phyloP scores from a whole-genome alignment of 2,113 vertebrate genomes.

The Ctenomys sociabilis region DNA sequence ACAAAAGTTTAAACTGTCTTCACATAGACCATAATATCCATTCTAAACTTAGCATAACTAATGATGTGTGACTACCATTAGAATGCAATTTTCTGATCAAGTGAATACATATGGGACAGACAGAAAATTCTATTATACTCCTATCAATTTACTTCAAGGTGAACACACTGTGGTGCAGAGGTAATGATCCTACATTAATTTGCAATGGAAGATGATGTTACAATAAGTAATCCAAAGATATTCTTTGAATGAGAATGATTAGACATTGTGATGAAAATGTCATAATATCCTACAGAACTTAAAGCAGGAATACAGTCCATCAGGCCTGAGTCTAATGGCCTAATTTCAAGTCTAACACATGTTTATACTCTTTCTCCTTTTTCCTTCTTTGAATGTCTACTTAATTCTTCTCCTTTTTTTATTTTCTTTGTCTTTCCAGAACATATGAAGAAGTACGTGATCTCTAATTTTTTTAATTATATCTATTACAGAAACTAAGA shows the following conservation, averaged over 20 bases:
- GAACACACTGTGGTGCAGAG: neutral
- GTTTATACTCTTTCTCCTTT: neutral
- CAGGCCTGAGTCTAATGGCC: neutral
- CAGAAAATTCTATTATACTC: neutral
- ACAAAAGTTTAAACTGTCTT: neutral
- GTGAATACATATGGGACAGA: neutral
- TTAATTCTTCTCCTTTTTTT: neutral
- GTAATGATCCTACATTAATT: neutral
- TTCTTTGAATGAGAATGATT: neutral
- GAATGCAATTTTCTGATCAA: neutral
- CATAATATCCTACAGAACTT: neutral
- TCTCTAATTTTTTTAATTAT: neutral
- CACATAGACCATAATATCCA: neutral
- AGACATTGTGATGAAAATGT: neutral
- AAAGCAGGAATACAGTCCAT: neutral
- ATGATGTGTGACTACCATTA: neutral
- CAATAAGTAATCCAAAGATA: neutral
- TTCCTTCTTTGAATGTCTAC: neutral
- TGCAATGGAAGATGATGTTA: neutral
- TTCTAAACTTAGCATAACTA: neutral
- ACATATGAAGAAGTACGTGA: neutral
- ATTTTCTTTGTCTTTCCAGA: neutral
- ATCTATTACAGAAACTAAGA: neutral
- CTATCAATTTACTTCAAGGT: neutral
- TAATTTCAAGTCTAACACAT: neutral